Evolutionary conservation across 2,888 invertebrate genomes (phyloP).

Genomic region (Apodemia duryi): DNA sequence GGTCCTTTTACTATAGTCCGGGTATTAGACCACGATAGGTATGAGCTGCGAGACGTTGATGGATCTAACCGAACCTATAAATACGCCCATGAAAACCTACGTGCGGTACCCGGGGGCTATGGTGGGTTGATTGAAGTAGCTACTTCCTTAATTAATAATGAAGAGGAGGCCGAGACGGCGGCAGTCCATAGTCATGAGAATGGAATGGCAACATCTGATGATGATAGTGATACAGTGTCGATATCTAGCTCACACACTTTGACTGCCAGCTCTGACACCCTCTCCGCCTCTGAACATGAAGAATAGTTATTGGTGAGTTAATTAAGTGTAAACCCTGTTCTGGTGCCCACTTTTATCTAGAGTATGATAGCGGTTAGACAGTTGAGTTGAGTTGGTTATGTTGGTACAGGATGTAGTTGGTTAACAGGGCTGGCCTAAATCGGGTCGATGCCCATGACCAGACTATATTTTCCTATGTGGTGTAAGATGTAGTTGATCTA

Average conservation of each 20-base stretch:
- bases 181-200: neutral
- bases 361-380: neutral
- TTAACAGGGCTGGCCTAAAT: neutral
- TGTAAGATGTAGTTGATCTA: neutral
- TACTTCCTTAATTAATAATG: neutral
- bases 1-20: constrained; percentile 20
- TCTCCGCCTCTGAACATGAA: constrained; percentile 15
- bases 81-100: constrained; percentile 29
- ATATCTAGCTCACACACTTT: constrained; percentile 6
- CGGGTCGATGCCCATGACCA: neutral
- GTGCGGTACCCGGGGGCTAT: constrained; percentile 24
- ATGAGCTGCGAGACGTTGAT: constrained; percentile 22
- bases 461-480: neutral
- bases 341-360: neutral
- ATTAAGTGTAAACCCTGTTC: neutral
- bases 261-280: constrained; percentile 10
- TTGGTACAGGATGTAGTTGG: neutral
- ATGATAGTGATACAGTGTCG: constrained; percentile 12
- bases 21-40: constrained; percentile 24
- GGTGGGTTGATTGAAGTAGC: neutral
- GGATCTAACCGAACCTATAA: constrained; percentile 25
- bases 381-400: neutral
- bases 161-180: constrained; percentile 2
- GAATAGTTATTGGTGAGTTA: neutral
- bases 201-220: neutral